These are phyloP conservation scores for Periphyllus acericola DNA, from an alignment of 2,888 invertebrate species.

Conservation along the genomic window DNA sequence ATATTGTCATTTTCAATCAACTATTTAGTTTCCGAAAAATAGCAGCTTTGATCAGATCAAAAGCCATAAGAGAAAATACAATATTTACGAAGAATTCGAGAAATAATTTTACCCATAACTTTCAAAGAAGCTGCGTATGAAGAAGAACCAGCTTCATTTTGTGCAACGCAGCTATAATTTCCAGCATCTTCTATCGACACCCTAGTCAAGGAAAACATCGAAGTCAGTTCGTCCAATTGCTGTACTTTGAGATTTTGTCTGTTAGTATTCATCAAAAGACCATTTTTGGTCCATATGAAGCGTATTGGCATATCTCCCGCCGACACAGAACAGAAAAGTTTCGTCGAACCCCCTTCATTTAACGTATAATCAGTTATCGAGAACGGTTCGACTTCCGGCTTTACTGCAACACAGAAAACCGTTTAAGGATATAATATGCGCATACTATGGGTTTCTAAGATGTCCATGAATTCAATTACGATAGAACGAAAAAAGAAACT, in stretches of 20 bases:
- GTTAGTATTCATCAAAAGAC: constrained; percentile 63
- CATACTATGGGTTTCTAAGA: not conserved
- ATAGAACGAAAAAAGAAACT: not conserved
- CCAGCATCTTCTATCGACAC: constrained; percentile 69
- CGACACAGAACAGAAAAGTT: constrained; percentile 66
- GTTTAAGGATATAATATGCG: constrained; percentile 12
- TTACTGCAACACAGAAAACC: constrained; percentile 63
- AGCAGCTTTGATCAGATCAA: not conserved
- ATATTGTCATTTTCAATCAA: not conserved
- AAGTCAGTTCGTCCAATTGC: constrained; percentile 69
- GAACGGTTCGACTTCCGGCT: constrained; percentile 71
- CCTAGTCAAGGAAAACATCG: constrained; percentile 69
- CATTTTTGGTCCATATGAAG: constrained; percentile 66
- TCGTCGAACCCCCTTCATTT: constrained; percentile 66
- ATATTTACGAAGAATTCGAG: not conserved
- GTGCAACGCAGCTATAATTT: constrained; percentile 72
- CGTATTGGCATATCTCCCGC: constrained; percentile 66
- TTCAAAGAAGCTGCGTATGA: constrained; percentile 70
- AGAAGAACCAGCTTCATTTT: constrained; percentile 71
- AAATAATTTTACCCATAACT: constrained; percentile 71
- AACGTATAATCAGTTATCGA: constrained; percentile 67
- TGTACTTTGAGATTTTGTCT: constrained; percentile 63
- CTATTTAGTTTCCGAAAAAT: not conserved
- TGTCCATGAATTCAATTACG: constrained; percentile 4
- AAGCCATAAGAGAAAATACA: not conserved